Conservation (phyloP, 2,888 invertebrate species). For the Temnothorax unifasciatus region DNA sequence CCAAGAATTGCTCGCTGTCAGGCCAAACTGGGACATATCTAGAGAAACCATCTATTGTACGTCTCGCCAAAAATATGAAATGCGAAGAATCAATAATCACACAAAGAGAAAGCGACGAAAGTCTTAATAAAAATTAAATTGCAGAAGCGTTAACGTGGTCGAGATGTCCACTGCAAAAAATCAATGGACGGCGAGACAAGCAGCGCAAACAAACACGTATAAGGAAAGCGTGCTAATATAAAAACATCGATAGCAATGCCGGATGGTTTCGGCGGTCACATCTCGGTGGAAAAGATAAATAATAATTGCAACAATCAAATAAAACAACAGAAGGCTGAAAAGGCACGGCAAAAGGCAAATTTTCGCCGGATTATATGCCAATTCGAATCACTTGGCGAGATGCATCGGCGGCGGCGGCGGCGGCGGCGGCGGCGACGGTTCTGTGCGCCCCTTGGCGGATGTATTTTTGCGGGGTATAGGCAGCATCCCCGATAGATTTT, state of each 20-base stretch:
- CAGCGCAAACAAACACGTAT: constrained; percentile 3
- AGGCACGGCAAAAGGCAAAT: constrained; percentile 18
- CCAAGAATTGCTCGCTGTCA: constrained; percentile 95
- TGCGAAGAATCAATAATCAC: background rate
- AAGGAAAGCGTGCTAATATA: constrained; percentile 45
- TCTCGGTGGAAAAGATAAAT: constrained; percentile 45
- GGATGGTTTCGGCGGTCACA: background rate
- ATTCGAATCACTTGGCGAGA: constrained; percentile 62
- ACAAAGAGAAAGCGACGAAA: background rate
- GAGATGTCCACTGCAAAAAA: background rate
- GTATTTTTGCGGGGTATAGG: constrained; percentile 76
- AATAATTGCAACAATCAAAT: constrained; percentile 42
- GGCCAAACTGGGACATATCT: constrained; percentile 95
- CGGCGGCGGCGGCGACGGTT: constrained; percentile 39
- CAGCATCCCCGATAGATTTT: constrained; percentile 79
- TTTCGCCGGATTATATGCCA: constrained; percentile 55
- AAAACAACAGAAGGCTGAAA: constrained; percentile 22
- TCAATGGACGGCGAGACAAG: constrained; percentile 12
- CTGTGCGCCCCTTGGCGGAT: constrained; percentile 57
- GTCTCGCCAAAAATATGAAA: background rate
- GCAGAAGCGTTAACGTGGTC: constrained; percentile 1
- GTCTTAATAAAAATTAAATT: background rate
- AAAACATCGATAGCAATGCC: constrained; percentile 48
- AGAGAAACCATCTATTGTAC: constrained; percentile 68
- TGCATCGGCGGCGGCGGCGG: constrained; percentile 39